Evolutionary conservation across 2,113 vertebrate genomes (phyloP).

Genomic region (Hystrix cristata): DNA sequence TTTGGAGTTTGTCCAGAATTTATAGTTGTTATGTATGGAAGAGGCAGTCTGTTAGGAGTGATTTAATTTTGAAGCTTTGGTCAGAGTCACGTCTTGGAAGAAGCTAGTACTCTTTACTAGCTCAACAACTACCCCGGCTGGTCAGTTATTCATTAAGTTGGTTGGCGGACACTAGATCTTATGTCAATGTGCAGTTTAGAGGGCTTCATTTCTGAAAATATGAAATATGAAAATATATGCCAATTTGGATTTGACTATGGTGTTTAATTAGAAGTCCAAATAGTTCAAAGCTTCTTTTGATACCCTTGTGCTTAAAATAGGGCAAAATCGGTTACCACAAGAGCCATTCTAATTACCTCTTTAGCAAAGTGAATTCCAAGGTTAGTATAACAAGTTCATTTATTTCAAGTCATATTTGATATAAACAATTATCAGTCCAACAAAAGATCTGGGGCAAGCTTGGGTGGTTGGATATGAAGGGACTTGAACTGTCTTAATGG

Average conservation of each 20-base stretch:
- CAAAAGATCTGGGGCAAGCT: conserved; percentile 30
- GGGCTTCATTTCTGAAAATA: not conserved
- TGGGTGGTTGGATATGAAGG: not conserved
- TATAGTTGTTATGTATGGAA: not conserved
- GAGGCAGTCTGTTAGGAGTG: not conserved
- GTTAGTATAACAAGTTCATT: conserved; percentile 37
- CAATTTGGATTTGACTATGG: not conserved
- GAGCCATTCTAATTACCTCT: conserved; percentile 48
- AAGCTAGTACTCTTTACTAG: not conserved
- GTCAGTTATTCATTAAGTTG: not conserved
- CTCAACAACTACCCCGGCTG: not conserved
- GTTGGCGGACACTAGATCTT: not conserved
- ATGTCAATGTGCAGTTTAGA: not conserved
- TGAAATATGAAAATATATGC: not conserved
- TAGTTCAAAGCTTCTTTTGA: conserved; percentile 48
- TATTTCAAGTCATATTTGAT: conserved; percentile 70
- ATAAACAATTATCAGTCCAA: conserved; percentile 47
- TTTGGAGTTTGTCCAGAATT: conserved; percentile 22
- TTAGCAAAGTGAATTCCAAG: conserved; percentile 59
- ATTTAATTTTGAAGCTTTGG: not conserved
- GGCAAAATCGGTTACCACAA: conserved; percentile 34
- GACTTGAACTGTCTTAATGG: not conserved
- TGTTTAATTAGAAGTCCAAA: conserved; percentile 36
- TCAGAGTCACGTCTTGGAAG: not conserved
- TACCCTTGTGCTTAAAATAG: conserved; percentile 32